Percentiles rank a stretch among this genome's conserved stretches.
phyloP scores from a whole-genome alignment of 2,113 vertebrate genomes.

The Cavia aperea region DNA sequence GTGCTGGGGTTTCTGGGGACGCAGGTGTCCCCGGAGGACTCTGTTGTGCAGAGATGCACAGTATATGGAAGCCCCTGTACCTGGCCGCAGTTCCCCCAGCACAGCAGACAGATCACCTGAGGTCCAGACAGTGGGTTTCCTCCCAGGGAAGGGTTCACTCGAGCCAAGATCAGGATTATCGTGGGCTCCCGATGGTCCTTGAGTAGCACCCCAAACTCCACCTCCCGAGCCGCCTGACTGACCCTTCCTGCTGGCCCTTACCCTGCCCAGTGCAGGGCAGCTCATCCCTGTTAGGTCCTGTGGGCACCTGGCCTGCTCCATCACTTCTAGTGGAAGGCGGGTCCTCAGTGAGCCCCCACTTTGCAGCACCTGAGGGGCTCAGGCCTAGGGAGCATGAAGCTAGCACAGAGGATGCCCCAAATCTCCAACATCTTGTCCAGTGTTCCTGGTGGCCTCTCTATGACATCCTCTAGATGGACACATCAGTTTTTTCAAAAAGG shows the following conservation, averaged over 20 bases:
- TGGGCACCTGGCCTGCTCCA: background rate
- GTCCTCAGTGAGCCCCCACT: background rate
- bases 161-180: background rate
- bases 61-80: background rate
- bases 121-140: background rate
- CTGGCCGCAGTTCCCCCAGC: background rate
- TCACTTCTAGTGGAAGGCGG: background rate
- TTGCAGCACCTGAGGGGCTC: background rate
- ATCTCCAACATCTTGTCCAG: background rate
- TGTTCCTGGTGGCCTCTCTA: background rate
- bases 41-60: background rate
- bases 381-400: background rate
- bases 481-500: background rate
- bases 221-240: background rate
- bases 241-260: background rate
- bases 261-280: background rate
- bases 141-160: background rate
- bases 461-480: background rate
- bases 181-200: background rate
- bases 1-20: background rate
- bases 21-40: background rate
- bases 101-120: background rate
- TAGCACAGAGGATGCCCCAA: background rate
- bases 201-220: background rate
- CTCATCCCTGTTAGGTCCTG: background rate